Percentiles rank a stretch among this genome's conserved stretches.
These are phyloP conservation scores for Actinemys pallida DNA, from an alignment of 2,113 vertebrate genomes.

Conservation along the genomic window DNA sequence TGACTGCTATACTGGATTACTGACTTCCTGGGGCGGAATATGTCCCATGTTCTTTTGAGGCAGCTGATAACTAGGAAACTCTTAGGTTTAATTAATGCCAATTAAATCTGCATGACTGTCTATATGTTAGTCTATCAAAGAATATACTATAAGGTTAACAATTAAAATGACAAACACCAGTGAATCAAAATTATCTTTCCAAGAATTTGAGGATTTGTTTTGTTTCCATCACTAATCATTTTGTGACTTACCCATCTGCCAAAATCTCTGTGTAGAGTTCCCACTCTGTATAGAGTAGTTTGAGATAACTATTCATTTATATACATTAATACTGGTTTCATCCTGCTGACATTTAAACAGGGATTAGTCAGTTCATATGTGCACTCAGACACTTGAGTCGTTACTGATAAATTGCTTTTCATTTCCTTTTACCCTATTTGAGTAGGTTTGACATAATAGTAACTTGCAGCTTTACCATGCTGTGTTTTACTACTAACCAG, in stretches of 20 bases:
- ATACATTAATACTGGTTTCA: neutral
- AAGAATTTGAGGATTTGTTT: neutral
- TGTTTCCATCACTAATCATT: neutral
- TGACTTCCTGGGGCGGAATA: neutral
- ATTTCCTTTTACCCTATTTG: neutral
- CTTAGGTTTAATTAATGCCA: accelerated
- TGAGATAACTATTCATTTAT: neutral
- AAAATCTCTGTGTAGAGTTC: neutral
- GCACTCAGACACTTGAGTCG: neutral
- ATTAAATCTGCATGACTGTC: neutral
- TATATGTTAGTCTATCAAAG: neutral
- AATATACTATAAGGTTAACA: neutral
- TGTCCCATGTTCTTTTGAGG: neutral
- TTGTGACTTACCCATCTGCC: neutral
- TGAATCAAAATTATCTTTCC: neutral
- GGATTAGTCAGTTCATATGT: neutral
- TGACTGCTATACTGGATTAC: neutral
- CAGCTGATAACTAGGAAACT: neutral
- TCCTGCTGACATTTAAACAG: neutral
- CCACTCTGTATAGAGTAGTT: neutral
- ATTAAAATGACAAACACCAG: neutral
- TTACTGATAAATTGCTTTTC: neutral
- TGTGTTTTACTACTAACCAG: neutral
- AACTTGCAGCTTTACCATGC: neutral
- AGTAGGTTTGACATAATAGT: neutral